A percentile compares a stretch with the other conserved stretches of the same genome.
These are phyloP conservation scores for Drosophila prosaltans DNA, from an alignment of 1,140 invertebrate genomes.

Conservation along the genomic window DNA sequence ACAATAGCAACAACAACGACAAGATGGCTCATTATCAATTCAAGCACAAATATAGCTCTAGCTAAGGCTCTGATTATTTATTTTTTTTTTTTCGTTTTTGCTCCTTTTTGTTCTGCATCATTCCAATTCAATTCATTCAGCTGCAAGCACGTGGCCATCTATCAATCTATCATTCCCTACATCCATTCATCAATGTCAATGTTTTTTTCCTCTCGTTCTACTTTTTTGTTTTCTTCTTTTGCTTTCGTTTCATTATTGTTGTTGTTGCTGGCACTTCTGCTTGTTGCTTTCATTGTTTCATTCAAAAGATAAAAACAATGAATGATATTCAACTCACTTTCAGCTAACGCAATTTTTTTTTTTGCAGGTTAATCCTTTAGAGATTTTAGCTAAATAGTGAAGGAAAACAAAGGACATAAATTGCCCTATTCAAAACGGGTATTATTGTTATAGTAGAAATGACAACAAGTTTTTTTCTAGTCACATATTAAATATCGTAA, in stretches of 20 bases:
- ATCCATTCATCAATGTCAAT: conserved; percentile 80
- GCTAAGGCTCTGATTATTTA: background rate
- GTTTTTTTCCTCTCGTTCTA: conserved; percentile 27
- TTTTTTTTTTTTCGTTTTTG: too few relatives aligned
- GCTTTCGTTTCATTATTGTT: conserved; percentile 5
- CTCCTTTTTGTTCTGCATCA: conserved; percentile 41
- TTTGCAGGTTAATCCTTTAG: conserved; percentile 35
- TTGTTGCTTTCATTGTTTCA: conserved; percentile 3
- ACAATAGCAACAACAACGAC: conserved; percentile 9
- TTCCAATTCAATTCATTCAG: conserved; percentile 50
- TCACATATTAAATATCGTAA: too few relatives aligned
- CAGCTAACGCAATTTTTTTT: conserved; percentile 28
- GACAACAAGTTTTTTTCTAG: too few relatives aligned
- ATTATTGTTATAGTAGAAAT: too few relatives aligned
- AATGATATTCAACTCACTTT: background rate
- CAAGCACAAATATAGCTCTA: conserved; percentile 36
- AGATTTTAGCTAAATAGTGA: background rate
- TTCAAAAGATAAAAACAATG: background rate
- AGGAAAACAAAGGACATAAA: too few relatives aligned
- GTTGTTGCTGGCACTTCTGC: background rate
- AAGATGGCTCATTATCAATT: conserved; percentile 74
- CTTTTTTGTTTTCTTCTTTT: background rate
- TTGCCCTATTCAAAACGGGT: too few relatives aligned
- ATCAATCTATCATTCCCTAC: conserved; percentile 68
- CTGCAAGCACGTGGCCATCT: conserved; percentile 38